A percentile compares a stretch with the other conserved stretches of the same genome.
Conservation (phyloP, 2,888 invertebrate genomes). For the Muschampia plurimacula region DNA sequence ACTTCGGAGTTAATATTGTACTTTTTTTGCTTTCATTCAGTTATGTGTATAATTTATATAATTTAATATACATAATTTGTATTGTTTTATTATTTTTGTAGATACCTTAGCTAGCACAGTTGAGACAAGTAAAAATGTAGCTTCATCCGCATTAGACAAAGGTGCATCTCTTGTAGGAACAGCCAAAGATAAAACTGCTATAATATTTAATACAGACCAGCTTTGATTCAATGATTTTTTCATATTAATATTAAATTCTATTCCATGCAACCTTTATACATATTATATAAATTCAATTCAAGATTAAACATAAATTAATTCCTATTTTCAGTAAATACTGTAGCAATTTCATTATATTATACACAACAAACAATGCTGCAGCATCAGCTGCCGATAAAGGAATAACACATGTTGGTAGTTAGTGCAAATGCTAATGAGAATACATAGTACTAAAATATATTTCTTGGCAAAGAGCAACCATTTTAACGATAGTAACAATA, state of each 20-base stretch:
- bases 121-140: conserved; percentile 61
- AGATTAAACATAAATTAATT: too few relatives aligned
- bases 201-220: too few relatives aligned
- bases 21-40: too few relatives aligned
- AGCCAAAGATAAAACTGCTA: conserved; percentile 53
- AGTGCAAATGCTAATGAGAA: conserved; percentile 56
- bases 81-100: conserved; percentile 42
- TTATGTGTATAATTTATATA: too few relatives aligned
- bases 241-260: too few relatives aligned
- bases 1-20: too few relatives aligned
- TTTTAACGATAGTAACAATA: too few relatives aligned
- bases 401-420: conserved; percentile 52
- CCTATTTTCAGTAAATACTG: conserved; percentile 44
- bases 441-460: too few relatives aligned
- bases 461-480: too few relatives aligned
- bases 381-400: conserved; percentile 22
- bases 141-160: conserved; percentile 57
- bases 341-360: conserved; percentile 48
- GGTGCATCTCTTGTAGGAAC: conserved; percentile 52
- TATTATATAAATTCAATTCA: too few relatives aligned
- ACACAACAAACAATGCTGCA: conserved; percentile 53
- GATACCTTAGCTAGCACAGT: conserved; percentile 58
- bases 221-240: too few relatives aligned
- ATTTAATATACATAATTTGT: not conserved
- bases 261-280: too few relatives aligned